phyloP scores from a whole-genome alignment of 2,888 invertebrate genomes.

The Hirudinaria manillensis region DNA sequence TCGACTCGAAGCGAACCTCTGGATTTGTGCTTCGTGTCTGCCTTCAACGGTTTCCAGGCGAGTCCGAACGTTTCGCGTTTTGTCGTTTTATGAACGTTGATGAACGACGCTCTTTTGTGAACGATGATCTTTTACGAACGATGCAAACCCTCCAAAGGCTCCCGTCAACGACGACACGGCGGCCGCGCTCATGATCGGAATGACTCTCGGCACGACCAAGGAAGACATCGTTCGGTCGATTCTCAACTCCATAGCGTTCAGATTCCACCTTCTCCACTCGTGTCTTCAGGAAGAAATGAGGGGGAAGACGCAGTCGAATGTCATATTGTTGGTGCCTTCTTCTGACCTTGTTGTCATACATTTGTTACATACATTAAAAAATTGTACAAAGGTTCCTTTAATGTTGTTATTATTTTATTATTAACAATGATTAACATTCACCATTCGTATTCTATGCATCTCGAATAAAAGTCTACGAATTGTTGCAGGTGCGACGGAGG shows the following conservation, averaged over 20 bases:
- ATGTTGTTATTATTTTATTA: background rate
- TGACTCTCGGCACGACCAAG: constrained; percentile 83
- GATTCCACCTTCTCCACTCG: constrained; percentile 73
- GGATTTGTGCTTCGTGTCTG: constrained; percentile 8
- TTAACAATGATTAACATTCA: background rate
- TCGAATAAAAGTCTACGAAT: too few species aligned
- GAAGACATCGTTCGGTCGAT: constrained; percentile 87
- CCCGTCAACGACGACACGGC: constrained; percentile 81
- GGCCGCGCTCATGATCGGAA: constrained; percentile 79
- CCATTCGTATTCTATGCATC: too few species aligned
- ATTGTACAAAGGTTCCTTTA: background rate
- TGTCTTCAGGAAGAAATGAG: constrained; percentile 36
- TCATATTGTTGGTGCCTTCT: constrained; percentile 18
- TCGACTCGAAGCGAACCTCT: background rate
- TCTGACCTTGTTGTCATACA: background rate
- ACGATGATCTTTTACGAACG: too few species aligned
- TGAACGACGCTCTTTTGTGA: too few species aligned
- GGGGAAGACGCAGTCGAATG: constrained; percentile 10
- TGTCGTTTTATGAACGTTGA: background rate
- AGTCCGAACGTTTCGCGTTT: background rate
- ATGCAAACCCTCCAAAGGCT: constrained; percentile 60
- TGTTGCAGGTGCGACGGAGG: constrained; percentile 78
- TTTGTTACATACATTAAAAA: background rate
- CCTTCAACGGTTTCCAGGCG: constrained; percentile 26
- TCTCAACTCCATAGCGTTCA: constrained; percentile 88